Evolutionary conservation across 2,888 invertebrate species (phyloP).

Genomic region (Microplitis deprimator): DNA sequence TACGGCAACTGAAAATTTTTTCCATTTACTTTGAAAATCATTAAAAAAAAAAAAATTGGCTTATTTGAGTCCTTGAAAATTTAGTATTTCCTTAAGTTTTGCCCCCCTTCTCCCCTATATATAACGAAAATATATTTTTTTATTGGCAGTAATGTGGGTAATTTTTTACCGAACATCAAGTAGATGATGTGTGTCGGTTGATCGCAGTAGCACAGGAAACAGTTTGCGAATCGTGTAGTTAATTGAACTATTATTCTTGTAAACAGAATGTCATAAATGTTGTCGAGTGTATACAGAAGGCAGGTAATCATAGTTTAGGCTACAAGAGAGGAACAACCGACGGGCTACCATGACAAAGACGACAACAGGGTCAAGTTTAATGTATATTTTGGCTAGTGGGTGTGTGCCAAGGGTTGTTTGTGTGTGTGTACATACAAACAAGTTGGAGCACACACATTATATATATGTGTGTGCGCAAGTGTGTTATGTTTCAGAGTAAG

Average conservation of each 20-base stretch:
- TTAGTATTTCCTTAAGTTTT: too few relatives aligned
- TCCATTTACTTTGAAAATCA: too few relatives aligned
- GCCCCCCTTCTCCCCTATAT: too few relatives aligned
- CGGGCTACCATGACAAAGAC: neutral
- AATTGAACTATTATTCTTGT: neutral
- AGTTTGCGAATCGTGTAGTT: neutral
- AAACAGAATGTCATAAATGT: neutral
- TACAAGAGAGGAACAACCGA: neutral
- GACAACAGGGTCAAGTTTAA: neutral
- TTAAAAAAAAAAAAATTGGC: too few relatives aligned
- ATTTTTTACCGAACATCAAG: neutral
- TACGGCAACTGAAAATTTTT: too few relatives aligned
- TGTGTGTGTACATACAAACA: constrained; percentile 20
- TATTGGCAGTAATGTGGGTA: neutral
- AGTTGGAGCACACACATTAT: neutral
- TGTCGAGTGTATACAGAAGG: neutral
- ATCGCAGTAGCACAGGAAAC: neutral
- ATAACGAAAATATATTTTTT: neutral
- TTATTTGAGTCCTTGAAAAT: too few relatives aligned
- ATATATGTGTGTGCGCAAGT: neutral
- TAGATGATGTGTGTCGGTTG: neutral
- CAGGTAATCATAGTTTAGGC: neutral
- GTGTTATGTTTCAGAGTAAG: too few relatives aligned
- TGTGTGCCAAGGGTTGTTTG: neutral
- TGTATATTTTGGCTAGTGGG: constrained; percentile 22